A percentile compares a stretch with the other conserved stretches of the same genome.
phyloP scores from a whole-genome alignment of 2,797 vertebrate species.

The Syngnathus rostellatus region DNA sequence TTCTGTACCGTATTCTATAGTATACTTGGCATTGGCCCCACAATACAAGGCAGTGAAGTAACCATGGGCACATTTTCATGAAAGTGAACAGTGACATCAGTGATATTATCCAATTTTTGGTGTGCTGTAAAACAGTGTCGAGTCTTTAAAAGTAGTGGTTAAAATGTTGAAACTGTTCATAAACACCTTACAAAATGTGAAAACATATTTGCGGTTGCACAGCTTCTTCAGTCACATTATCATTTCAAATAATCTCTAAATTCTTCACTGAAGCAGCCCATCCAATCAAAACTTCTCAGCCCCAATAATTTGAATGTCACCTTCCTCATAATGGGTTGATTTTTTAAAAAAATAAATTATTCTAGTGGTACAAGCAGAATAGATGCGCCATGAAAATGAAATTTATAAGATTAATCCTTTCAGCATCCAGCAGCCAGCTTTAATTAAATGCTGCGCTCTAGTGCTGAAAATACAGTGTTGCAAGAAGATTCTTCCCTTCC shows the following conservation, averaged over 20 bases:
- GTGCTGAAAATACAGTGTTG: conserved; percentile 22
- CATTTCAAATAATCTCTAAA: not conserved
- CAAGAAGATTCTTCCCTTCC: conserved; percentile 9
- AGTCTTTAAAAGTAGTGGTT: too few species aligned
- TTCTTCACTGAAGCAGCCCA: not conserved
- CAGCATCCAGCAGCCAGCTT: conserved; percentile 1
- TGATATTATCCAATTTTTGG: too few species aligned
- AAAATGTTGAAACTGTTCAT: not conserved
- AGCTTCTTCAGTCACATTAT: not conserved
- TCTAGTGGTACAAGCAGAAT: not conserved
- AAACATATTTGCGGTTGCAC: not conserved
- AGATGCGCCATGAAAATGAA: not conserved
- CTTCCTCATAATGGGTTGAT: not conserved
- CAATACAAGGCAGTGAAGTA: too few species aligned
- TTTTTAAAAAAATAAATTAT: not conserved
- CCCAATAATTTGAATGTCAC: not conserved
- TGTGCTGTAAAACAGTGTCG: too few species aligned
- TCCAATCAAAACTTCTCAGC: not conserved
- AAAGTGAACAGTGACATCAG: too few species aligned
- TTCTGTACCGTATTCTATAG: too few species aligned
- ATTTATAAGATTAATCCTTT: not conserved
- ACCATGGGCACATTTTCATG: too few species aligned
- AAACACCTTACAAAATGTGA: not conserved
- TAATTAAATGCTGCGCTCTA: conserved; percentile 37
- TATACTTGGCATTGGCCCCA: too few species aligned